Percentiles rank a stretch among this genome's conserved stretches.
phyloP scores from a whole-genome alignment of 2,113 vertebrate genomes.

The Rhinolophus ferrumequinum region DNA sequence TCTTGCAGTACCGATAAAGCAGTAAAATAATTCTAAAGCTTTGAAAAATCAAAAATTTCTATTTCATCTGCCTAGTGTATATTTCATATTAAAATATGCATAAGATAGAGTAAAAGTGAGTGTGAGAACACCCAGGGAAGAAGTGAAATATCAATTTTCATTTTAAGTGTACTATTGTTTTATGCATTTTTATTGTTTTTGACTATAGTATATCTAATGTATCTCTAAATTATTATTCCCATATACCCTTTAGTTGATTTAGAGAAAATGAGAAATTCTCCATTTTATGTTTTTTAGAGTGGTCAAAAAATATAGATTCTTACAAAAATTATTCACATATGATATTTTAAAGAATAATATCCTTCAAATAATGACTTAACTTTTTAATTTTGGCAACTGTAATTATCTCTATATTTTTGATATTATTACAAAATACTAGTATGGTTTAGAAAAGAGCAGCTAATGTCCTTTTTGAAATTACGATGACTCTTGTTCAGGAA shows the following conservation, averaged over 20 bases:
- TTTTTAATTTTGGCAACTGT: neutral
- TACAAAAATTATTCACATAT: conserved; percentile 26
- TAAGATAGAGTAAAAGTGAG: conserved; percentile 51
- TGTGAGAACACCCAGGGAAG: conserved; percentile 39
- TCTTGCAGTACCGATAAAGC: conserved; percentile 93
- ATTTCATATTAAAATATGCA: conserved; percentile 64
- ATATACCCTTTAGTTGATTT: neutral
- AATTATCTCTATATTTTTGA: conserved; percentile 51
- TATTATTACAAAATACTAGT: neutral
- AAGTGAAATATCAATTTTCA: conserved; percentile 15
- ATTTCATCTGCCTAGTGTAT: conserved; percentile 58
- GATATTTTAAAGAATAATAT: neutral
- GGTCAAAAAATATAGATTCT: neutral
- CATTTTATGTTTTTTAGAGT: neutral
- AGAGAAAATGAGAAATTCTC: neutral
- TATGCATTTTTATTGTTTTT: conserved; percentile 29
- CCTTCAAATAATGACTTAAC: neutral
- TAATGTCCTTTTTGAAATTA: conserved; percentile 51
- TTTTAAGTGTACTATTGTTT: conserved; percentile 57
- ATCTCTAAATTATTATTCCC: conserved; percentile 31
- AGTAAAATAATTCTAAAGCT: conserved; percentile 60
- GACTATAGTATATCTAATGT: conserved; percentile 58
- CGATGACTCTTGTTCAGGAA: conserved; percentile 7
- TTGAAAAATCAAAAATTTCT: conserved; percentile 27
- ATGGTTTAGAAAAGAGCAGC: neutral